Evolutionary conservation across 2,113 vertebrate genomes (phyloP), one percentile per base, ranked within the genome.

Genomic region (Anser cygnoides): DNA sequence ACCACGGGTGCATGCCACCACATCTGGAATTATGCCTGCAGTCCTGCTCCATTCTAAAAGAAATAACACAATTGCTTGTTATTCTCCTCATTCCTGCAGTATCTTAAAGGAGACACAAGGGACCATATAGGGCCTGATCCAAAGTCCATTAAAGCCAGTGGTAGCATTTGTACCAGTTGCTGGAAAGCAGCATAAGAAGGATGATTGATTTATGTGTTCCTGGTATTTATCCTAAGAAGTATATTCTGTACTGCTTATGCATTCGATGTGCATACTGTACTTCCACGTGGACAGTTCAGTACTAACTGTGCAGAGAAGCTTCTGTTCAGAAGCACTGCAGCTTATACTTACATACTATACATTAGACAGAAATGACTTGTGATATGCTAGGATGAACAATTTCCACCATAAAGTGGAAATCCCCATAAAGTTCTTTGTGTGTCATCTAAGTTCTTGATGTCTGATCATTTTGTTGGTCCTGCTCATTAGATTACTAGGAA

Each of bases 1-100:
- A 26, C 37, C 0, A 0, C 0, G 0, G 23, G 22, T 73, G 28
- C 3, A 1, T 81, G 68, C 35, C 55, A 77, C 54, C 28, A 84
- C 73, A 46, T n/a, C 0, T 0, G 89, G 68, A 89, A 44, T 46
- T 66, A 63, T 28, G 18, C 50, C 59, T 77, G 72, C 33, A n/a
- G 21, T 65, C 57, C 46, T 41, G 19, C n/a, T 92, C 63, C 46
- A 26, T 37, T 41, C 41, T 50, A 41, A 58, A 19, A 72, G 65
- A 52, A 84, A 46, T 35, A 63, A 35, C 11, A 6, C 0, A 2
- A 3, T 39, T 0, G 0, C 39, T 70, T 81, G 6, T 50, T 49
- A 35, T 4, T 25, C 23, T 19, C 16, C 41, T 88, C 28, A 25
- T 33, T 78, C n/a, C 72, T 86, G 39, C 29, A 70, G 35, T 0